Conservation (phyloP, 2,113 vertebrate species). For the Cygnus atratus region DNA sequence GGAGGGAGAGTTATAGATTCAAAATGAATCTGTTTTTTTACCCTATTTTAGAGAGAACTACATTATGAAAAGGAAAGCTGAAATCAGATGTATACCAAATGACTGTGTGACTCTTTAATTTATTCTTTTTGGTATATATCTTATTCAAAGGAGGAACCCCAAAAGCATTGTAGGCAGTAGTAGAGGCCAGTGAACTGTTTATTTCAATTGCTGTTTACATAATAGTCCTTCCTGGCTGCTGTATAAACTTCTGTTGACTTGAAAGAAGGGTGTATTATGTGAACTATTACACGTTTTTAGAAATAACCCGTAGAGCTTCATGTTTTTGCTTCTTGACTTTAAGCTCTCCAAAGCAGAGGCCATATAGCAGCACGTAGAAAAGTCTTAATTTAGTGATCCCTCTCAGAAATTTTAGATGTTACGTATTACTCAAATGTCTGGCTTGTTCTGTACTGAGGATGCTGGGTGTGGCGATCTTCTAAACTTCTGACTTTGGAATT, state of each 20-base stretch:
- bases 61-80: background rate
- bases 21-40: background rate
- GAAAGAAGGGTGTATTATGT: background rate
- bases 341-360: background rate
- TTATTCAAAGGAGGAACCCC: background rate
- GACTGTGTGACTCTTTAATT: background rate
- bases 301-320: background rate
- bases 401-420: background rate
- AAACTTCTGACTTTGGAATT: background rate
- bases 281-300: background rate
- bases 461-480: background rate
- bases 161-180: background rate
- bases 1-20: background rate
- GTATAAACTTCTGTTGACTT: background rate
- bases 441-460: background rate
- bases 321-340: background rate
- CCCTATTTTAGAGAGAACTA: background rate
- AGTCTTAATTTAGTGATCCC: background rate
- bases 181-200: conserved; percentile 24
- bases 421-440: background rate
- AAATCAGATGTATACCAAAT: background rate
- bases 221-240: background rate
- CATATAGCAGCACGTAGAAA: background rate
- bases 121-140: background rate
- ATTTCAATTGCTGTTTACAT: background rate